Evolutionary conservation across 2,113 vertebrate genomes (phyloP).

Genomic region (Megatriorchis doriae): DNA sequence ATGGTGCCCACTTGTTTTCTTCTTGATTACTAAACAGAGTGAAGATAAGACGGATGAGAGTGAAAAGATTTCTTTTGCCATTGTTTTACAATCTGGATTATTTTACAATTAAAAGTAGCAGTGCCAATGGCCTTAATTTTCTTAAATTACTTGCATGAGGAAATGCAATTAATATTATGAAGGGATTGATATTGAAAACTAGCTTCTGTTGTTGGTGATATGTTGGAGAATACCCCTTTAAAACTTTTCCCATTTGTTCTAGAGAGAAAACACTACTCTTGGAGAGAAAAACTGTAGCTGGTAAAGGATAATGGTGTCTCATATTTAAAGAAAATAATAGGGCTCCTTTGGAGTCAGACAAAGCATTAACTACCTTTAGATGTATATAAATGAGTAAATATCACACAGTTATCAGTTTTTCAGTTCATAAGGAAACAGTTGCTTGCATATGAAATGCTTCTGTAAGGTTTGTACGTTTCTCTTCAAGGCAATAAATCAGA

Average conservation of each 20-base stretch:
- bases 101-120: neutral
- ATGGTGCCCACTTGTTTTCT: neutral
- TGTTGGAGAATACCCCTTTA: neutral
- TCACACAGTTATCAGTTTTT: neutral
- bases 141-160: neutral
- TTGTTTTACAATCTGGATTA: neutral
- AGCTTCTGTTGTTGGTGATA: neutral
- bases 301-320: neutral
- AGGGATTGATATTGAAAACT: neutral
- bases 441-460: neutral
- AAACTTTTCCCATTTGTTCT: constrained; percentile 24
- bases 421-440: neutral
- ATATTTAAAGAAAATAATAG: neutral
- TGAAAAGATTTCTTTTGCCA: constrained; percentile 13
- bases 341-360: neutral
- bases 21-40: neutral
- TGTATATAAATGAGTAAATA: neutral
- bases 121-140: neutral
- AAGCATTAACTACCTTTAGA: neutral
- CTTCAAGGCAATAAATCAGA: neutral
- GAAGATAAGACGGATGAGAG: neutral
- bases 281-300: neutral
- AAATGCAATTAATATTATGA: neutral
- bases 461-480: neutral
- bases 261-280: neutral